Evolutionary conservation across 2,113 vertebrate genomes (phyloP).

Genomic region (Petrocephalus zakoni): DNA sequence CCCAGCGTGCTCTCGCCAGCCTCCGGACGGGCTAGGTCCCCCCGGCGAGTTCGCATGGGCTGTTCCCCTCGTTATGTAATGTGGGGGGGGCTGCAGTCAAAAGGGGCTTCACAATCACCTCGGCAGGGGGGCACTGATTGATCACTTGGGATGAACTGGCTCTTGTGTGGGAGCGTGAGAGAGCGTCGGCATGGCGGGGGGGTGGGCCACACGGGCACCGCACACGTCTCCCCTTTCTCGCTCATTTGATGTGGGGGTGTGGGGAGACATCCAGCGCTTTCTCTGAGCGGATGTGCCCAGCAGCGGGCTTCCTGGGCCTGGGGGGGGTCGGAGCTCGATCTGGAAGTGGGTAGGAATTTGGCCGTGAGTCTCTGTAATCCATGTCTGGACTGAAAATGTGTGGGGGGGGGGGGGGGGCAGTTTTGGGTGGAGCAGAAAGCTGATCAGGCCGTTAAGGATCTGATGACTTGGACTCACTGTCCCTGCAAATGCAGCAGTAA

Average conservation of each 20-base stretch:
- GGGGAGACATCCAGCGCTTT: not conserved
- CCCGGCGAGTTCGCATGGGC: not conserved
- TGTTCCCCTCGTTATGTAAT: not conserved
- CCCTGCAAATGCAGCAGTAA: not conserved
- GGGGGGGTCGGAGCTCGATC: not conserved
- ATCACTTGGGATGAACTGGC: conserved; percentile 1
- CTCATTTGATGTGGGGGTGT: not conserved
- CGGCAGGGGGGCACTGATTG: not conserved
- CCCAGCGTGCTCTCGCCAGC: not conserved
- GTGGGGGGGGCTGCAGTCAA: not conserved
- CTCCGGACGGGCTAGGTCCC: not conserved
- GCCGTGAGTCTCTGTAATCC: not conserved
- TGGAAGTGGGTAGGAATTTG: not conserved
- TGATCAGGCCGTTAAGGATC: not conserved
- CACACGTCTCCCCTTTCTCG: not conserved
- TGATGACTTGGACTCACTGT: not conserved
- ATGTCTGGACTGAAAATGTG: not conserved
- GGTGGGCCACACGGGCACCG: not conserved
- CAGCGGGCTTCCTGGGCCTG: not conserved
- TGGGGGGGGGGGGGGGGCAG: no score
- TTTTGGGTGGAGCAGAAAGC: not conserved
- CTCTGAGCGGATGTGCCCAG: conserved; percentile 10
- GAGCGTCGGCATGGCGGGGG: not conserved
- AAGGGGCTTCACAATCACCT: conserved; percentile 9
- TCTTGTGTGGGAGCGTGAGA: conserved; percentile 16